A percentile compares a stretch with the other conserved stretches of the same genome.
These are phyloP conservation scores for Triplophysa siluroides DNA, from an alignment of 2,113 vertebrate genomes.

Conservation along the genomic window DNA sequence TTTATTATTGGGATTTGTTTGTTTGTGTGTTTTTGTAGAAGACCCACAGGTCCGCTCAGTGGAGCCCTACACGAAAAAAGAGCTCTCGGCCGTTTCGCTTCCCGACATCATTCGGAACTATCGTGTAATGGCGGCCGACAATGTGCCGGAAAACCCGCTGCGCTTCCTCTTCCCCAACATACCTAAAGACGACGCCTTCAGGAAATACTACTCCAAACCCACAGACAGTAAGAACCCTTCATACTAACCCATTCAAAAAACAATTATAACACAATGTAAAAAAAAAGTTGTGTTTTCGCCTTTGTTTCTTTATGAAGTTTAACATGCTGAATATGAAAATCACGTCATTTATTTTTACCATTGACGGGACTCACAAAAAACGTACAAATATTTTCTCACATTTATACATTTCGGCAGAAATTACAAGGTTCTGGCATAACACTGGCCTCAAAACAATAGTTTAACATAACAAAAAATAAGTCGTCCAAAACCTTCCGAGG, in stretches of 20 bases:
- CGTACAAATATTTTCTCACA: too few relatives aligned
- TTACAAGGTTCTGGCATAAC: too few relatives aligned
- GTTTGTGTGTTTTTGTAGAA: constrained; percentile 50
- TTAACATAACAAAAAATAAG: too few relatives aligned
- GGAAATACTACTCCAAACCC: constrained; percentile 92
- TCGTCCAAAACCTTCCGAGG: too few relatives aligned
- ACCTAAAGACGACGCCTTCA: constrained; percentile 92
- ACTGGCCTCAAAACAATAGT: too few relatives aligned
- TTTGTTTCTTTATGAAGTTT: too few relatives aligned
- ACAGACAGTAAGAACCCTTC: constrained; percentile 80
- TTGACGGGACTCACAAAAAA: too few relatives aligned
- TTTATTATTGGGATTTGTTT: background rate
- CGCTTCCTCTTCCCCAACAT: constrained; percentile 87
- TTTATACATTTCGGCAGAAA: too few relatives aligned
- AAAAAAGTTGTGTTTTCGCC: too few relatives aligned
- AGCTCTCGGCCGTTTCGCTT: constrained; percentile 89
- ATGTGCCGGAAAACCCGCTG: constrained; percentile 94
- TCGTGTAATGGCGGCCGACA: constrained; percentile 95
- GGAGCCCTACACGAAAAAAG: constrained; percentile 94
- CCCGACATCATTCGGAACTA: constrained; percentile 95
- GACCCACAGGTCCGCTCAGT: constrained; percentile 88
- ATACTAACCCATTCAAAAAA: background rate
- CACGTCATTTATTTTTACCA: too few relatives aligned
- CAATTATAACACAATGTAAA: too few relatives aligned
- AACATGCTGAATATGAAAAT: too few relatives aligned